Conservation (phyloP, 1,140 invertebrate genomes). For the Macrosteles quadrilineatus region DNA sequence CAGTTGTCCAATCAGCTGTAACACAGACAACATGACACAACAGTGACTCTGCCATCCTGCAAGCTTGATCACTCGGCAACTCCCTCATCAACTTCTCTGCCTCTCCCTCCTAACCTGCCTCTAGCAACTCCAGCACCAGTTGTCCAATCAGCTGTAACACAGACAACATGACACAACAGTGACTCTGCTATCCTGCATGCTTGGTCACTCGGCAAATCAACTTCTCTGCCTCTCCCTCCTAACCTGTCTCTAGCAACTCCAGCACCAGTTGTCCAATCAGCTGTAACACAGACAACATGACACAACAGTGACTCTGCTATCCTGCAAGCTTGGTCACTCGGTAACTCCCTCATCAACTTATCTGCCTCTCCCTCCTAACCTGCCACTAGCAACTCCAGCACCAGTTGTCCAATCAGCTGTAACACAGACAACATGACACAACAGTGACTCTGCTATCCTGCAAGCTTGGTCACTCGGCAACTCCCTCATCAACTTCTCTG, state of each 20-base stretch:
- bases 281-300: too few species aligned
- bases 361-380: neutral
- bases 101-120: neutral
- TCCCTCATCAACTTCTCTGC: constrained; percentile 10
- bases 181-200: too few species aligned
- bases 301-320: constrained; percentile 7
- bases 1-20: constrained; percentile 19
- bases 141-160: constrained; percentile 21
- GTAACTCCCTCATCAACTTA: neutral
- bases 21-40: too few species aligned
- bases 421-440: too few species aligned
- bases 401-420: constrained; percentile 19
- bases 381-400: constrained; percentile 11
- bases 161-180: too few species aligned
- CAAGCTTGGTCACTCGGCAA: constrained; percentile 2
- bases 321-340: neutral
- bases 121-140: constrained; percentile 23
- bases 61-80: neutral
- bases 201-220: constrained; percentile 2
- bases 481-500: constrained; percentile 1
- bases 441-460: constrained; percentile 9
- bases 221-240: neutral
- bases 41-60: constrained; percentile 8
- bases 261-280: too few species aligned
- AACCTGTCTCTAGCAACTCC: too few species aligned